Evolutionary conservation across 2,113 vertebrate species (phyloP), one percentile per base, ranked within the genome.

Genomic region (Nannospalax galili): DNA sequence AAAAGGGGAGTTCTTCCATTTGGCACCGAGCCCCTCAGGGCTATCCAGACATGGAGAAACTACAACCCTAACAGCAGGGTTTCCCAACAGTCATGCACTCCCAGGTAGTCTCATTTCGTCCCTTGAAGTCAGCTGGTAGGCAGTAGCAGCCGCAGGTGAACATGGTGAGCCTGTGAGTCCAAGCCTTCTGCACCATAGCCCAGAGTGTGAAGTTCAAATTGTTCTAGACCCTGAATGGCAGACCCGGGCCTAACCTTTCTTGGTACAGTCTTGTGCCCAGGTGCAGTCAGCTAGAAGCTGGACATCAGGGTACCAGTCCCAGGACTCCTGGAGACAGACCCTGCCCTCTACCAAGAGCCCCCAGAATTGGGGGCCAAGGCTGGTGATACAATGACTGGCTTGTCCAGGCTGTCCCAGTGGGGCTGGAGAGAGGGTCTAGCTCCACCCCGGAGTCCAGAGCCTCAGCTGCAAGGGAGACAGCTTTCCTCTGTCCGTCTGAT

Each of bases 101-200:
- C 22, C 10, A 1, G 0, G 32, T 22, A 15, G 12, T 42, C 40
- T 62, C 32, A 0, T 19, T 52, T 3, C 32, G 32, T n/a, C 48
- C 79, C 22, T 42, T 69, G 64, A 28, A 28, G 26, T 65, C 67
- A 5, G 30, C 22, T 67, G 3, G 4, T 15, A 62, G 67, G 70
- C 22, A 88, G 11, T 7, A 32, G 40, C 14, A 16, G 35, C 78
- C 26, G 0, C 14, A 14, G 0, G 4, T 40, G 30, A 19, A 10
- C 0, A 7, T 4, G 16, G 6, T 16, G 0, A 72, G 56, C 77
- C 70, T 69, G 3, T 67, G 62, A 60, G 77, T 81, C 70, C 2
- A 2, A 0, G 1, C 12, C 89, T 11, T n/a, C 0, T 10, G 6
- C 5, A 8, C 7, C 4, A 8, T 14, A 5, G 6, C 26, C 35